These are phyloP conservation scores for Archips xylosteana DNA, from an alignment of 2,888 invertebrate genomes.

Conservation along the genomic window DNA sequence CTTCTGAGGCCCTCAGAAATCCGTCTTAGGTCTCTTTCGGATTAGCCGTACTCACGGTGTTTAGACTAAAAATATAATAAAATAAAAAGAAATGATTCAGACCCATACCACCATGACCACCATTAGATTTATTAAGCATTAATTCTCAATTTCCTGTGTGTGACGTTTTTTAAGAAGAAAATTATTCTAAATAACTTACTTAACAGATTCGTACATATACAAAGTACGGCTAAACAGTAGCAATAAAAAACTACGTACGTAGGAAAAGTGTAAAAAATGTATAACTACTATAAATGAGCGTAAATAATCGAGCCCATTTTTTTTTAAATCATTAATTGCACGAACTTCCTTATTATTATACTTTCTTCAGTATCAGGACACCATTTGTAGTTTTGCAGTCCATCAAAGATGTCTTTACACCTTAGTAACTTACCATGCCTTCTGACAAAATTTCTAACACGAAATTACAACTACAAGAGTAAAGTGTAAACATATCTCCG, in stretches of 20 bases:
- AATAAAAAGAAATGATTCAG: not conserved
- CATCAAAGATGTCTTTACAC: no score
- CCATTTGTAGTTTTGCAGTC: no score
- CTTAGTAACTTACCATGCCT: no score
- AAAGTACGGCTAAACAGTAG: conserved; percentile 1
- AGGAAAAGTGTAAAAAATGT: not conserved
- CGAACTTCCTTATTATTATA: not conserved
- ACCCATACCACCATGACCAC: not conserved
- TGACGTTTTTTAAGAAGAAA: not conserved
- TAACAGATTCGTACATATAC: not conserved
- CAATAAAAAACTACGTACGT: not conserved
- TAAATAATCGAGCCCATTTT: not conserved
- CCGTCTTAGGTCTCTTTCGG: no score
- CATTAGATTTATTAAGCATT: not conserved
- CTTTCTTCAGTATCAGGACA: no score
- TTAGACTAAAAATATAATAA: no score
- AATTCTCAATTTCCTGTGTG: not conserved
- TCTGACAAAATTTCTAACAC: no score
- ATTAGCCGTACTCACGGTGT: no score
- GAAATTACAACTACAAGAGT: no score
- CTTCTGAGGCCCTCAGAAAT: no score
- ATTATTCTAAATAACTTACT: conserved; percentile 7
- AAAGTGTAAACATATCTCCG: no score
- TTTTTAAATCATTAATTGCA: not conserved
- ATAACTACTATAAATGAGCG: not conserved